Percentiles rank a stretch among this genome's conserved stretches.
Conservation (phyloP, 2,888 invertebrate genomes). For the Andrena fulva region DNA sequence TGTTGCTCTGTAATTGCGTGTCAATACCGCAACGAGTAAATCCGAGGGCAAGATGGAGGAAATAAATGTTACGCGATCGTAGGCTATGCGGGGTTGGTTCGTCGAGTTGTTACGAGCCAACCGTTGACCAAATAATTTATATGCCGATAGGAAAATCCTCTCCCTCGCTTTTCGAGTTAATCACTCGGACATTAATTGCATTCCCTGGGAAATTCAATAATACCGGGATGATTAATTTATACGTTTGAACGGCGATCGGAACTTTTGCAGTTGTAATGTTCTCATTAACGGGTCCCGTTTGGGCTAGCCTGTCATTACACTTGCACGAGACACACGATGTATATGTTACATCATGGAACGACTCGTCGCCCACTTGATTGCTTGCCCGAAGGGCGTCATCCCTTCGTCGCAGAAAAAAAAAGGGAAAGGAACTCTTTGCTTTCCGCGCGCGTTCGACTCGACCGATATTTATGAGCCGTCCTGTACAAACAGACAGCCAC, state of each 20-base stretch:
- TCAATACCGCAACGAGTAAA: background rate
- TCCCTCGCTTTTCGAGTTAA: background rate
- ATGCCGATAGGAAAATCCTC: background rate
- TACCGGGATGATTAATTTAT: constrained; percentile 28
- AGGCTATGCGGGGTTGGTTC: no score
- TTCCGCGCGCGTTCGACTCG: constrained; percentile 38
- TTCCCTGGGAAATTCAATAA: background rate
- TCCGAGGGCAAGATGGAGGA: background rate
- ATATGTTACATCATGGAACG: background rate
- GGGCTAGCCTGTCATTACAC: background rate
- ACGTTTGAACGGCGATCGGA: constrained; percentile 33
- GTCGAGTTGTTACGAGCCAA: background rate
- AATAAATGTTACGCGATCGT: background rate
- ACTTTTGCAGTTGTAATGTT: constrained; percentile 47
- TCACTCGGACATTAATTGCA: constrained; percentile 4
- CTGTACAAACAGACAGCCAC: constrained; percentile 69
- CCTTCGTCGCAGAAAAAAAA: background rate
- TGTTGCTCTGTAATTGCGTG: constrained; percentile 1
- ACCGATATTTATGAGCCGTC: constrained; percentile 68
- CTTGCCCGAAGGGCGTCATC: constrained; percentile 5
- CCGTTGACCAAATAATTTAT: background rate
- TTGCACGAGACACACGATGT: background rate
- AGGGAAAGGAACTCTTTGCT: background rate
- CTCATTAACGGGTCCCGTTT: constrained; percentile 40
- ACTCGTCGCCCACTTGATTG: background rate